Evolutionary conservation across 2,113 vertebrate species (phyloP), one percentile per base, ranked within the genome.

Genomic region (Excalfactoria chinensis): DNA sequence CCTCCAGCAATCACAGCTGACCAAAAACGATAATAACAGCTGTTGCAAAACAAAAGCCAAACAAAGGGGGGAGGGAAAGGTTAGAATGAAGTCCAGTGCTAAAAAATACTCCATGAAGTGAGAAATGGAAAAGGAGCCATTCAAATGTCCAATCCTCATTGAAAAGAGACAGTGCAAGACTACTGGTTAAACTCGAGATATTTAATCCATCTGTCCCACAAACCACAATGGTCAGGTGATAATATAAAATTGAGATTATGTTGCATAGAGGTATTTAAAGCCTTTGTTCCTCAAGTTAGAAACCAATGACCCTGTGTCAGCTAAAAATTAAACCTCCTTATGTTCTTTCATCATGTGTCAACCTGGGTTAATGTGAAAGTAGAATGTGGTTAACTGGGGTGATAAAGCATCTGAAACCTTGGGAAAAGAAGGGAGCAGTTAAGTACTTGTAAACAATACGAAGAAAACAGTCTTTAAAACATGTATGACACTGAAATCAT

Each of bases 1-100:
- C 99, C 99, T 98, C 97, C 98, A 99, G 99, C 99, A 99, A 99
- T 99, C 99, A 99, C 99, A 99, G 99, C 99, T 99, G 99, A 99
- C 99, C 99, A 98, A 98, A 98, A 99, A 98, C 98, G 98, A 99
- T 98, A 98, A 99, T 99, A 99, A 99, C 99, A 99, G 99, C 99
- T 99, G 99, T 99, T 99, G 98, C 98, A 96, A 99, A 99, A 99
- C 99, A 99, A 99, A 99, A 99, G 98, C 98, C 98, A 99, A 99
- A 99, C 99, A 99, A 99, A 97, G 96, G 98, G 97, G 97, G 97
- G 95, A 96, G 97, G 97, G 97, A 98, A 98, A 99, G 99, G 99
- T 99, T 99, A 99, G 98, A 98, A 98, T 97, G 98, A 98, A 98
- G 98, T 99, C 98, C 97, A 88, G 98, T 97, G 97, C 97, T 96